Conservation (phyloP, 2,888 invertebrate genomes). For the Folsomia candida region DNA sequence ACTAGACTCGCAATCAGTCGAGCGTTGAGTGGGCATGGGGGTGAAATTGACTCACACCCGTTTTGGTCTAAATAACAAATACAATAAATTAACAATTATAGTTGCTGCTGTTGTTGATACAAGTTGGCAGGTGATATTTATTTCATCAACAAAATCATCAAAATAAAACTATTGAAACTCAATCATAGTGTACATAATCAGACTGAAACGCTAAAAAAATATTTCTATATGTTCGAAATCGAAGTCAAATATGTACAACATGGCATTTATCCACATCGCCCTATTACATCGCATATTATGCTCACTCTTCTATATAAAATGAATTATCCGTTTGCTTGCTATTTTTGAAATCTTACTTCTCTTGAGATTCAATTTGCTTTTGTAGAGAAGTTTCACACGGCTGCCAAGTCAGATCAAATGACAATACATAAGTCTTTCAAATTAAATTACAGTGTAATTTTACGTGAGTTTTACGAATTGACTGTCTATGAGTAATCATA, state of each 20-base stretch:
- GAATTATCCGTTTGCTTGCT: background rate
- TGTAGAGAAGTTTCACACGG: conserved; percentile 2
- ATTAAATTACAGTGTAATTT: background rate
- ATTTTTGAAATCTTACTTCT: background rate
- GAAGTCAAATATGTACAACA: too few relatives aligned
- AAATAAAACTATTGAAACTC: background rate
- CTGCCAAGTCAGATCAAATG: background rate
- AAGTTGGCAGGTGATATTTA: too few relatives aligned
- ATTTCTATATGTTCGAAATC: too few relatives aligned
- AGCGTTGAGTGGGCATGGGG: conserved; percentile 46
- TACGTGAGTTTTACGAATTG: background rate
- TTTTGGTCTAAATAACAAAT: conserved; percentile 8
- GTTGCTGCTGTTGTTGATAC: too few relatives aligned
- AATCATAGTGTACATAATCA: too few relatives aligned
- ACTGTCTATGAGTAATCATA: background rate
- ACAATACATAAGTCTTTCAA: background rate
- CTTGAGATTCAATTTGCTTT: background rate
- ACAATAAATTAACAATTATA: background rate
- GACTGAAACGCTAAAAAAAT: too few relatives aligned
- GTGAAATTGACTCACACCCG: conserved; percentile 32
- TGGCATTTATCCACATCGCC: background rate
- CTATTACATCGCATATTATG: background rate
- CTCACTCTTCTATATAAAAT: background rate
- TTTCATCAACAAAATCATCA: background rate
- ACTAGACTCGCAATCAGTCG: conserved; percentile 43